Evolutionary conservation across 1,140 invertebrate species (phyloP), one percentile per base, ranked within the genome.

Genomic region (Nasonia giraulti): DNA sequence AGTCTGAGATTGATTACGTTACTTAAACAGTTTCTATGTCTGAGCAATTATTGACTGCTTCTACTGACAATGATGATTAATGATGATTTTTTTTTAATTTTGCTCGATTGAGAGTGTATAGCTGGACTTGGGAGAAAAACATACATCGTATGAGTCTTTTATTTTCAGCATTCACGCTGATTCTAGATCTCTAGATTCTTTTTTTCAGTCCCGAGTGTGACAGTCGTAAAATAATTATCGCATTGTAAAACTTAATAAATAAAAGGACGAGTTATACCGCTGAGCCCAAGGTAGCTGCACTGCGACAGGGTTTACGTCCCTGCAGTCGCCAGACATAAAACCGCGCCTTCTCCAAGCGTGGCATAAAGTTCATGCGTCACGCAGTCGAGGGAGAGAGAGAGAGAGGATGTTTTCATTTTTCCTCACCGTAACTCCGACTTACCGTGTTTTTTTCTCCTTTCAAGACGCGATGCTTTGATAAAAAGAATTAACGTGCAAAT

Each of bases 201-300:
- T 83, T 78, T 83, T 68, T 68, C 31, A 84, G 66, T 68, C n/a
- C 44, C 44, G 82, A 79, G 69, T 74, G 77, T 44, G 77, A 84
- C 77, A 80, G 77, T 80, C 83, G 83, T 84, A 84, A 84, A 84
- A 84, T 84, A 84, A 84, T 84, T 84, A 84, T 84, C 68, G 73
- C 83, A 80, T 84, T 66, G 83, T 74, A 55, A 80, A 84, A 84
- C 31, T 84, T 80, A 75, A 84, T 80, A 68, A 71, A 80, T 77
- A 84, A 80, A 80, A 66, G 74, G 31, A 31, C 33, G 23, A 55
- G 82, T 79, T 79, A 73, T 79, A 79, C 62, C 79, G 82, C 47
- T 50, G 33, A 79, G 44, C 31, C 37, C 55, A 66, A 55, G n/a
- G 44, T 7, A 37, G 27, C 37, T 7, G 74, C 40, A 10, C 20